Percentiles rank a stretch among this genome's conserved stretches.
phyloP scores from a whole-genome alignment of 2,797 vertebrate species.

The Anguilla marmorata region DNA sequence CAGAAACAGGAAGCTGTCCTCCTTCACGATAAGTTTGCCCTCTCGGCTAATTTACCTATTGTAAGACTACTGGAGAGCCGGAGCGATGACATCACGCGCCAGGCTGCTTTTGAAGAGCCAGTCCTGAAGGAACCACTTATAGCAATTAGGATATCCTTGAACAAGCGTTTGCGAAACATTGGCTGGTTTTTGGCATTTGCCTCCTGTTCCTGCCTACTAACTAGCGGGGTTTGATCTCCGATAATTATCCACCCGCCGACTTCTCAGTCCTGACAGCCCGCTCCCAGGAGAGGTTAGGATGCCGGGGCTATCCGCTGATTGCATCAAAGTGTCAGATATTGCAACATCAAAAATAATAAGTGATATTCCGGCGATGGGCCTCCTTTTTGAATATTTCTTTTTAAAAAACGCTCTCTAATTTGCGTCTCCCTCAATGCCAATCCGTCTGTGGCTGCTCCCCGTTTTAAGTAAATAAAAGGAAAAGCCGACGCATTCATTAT shows the following conservation, averaged over 20 bases:
- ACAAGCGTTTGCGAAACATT: conserved; percentile 95
- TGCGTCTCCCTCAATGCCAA: conserved; percentile 72
- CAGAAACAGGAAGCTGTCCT: conserved; percentile 63
- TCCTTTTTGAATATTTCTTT: conserved; percentile 80
- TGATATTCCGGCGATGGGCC: conserved; percentile 77
- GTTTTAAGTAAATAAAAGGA: conserved; percentile 84
- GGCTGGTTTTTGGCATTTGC: conserved; percentile 89
- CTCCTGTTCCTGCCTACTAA: conserved; percentile 85
- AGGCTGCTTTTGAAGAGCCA: conserved; percentile 89
- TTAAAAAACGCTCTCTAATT: conserved; percentile 81
- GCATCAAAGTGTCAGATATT: conserved; percentile 84
- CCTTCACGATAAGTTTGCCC: conserved; percentile 64
- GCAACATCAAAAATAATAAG: conserved; percentile 88
- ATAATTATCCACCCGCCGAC: conserved; percentile 88
- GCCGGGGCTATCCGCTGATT: conserved; percentile 76
- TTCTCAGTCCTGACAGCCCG: conserved; percentile 84
- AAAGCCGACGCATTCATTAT: conserved; percentile 76
- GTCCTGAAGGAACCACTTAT: conserved; percentile 94
- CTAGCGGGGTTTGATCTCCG: conserved; percentile 91
- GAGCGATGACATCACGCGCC: conserved; percentile 88
- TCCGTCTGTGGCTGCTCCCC: conserved; percentile 68
- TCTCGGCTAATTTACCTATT: conserved; percentile 79
- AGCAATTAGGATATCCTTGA: conserved; percentile 99
- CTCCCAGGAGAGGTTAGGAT: conserved; percentile 79
- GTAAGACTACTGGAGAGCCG: conserved; percentile 81